Conservation (phyloP, 2,797 vertebrate genomes). For the Danio jaintianensis region DNA sequence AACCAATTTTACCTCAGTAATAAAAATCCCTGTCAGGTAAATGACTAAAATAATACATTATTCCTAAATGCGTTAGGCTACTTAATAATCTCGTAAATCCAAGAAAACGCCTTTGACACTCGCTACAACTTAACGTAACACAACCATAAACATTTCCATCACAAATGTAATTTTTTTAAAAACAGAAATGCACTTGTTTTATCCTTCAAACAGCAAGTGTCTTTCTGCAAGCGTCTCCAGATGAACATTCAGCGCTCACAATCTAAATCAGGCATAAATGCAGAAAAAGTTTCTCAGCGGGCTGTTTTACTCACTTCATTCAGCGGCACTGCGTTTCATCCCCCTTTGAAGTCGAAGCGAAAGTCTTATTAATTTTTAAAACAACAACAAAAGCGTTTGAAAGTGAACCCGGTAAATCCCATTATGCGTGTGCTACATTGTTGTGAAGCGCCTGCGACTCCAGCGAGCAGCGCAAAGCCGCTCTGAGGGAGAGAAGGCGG, state of each 20-base stretch:
- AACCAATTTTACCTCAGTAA: no score
- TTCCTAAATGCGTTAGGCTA: neutral
- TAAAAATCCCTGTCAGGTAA: neutral
- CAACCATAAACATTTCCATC: neutral
- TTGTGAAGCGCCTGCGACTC: slow-evolving; percentile 57
- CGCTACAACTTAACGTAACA: neutral
- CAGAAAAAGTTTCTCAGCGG: slow-evolving; percentile 40
- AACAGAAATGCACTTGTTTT: neutral
- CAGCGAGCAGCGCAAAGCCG: slow-evolving; percentile 40
- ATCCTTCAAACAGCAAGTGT: neutral
- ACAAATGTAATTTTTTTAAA: neutral
- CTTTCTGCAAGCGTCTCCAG: neutral
- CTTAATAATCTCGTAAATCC: neutral
- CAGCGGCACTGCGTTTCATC: slow-evolving; percentile 54
- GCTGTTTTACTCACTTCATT: slow-evolving; percentile 60
- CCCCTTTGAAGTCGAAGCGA: slow-evolving; percentile 30
- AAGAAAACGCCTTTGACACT: no score
- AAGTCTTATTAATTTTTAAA: slow-evolving; percentile 34
- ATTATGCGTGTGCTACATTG: slow-evolving; percentile 60
- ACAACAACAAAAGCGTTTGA: slow-evolving; percentile 41
- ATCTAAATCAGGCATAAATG: neutral
- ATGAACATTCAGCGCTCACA: neutral
- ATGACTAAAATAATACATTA: neutral
- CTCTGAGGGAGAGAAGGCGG: slow-evolving; percentile 53
- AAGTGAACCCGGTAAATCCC: slow-evolving; percentile 56